Base-by-base conservation (phyloP, 1,140 invertebrate species). In the Chelonus insularis region DNA sequence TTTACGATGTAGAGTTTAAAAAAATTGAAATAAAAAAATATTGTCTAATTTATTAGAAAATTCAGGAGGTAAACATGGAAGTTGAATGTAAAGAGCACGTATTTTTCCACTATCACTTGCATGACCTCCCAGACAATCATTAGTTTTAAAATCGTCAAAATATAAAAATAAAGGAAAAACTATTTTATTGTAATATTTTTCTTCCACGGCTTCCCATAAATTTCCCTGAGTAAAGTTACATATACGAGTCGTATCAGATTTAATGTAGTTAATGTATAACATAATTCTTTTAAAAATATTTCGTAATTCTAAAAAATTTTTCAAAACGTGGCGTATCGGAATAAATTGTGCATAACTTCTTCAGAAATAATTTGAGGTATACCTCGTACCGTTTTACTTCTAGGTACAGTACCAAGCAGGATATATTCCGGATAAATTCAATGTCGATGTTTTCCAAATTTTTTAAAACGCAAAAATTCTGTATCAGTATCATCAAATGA, bases 11-110 rank as follows among this genome's bases (percentile, higher is more conserved):
- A 51, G n/a, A n/a, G 67, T 50, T 25, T 69, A 55, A 63, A 70
- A 70, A 20, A 66, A 29, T 34, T 64, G 56, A 16, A 59, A 34
- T 12, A 68, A n/a, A 54, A 67, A 68, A 29, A 70, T 70, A 54
- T 62, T 67, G 32, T 41, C 18, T 14, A 70, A n/a, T 20, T 36
- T 23, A 8, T 61, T 64, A 8, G 41, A 25, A 3, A 51, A 39
- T 18, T 62, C 39, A 11, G 68, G 68, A 21, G 70, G 68, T 18
- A 71, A 12, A 37, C 60, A 68, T 29, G 63, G 45, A 20, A 71
- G 14, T 6, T 62, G 64, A 29, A 67, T 32, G 50, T 70, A 70
- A 25, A 70, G 62, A 12, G 59, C 65, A 20, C 70, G 68, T 36
- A 69, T 57, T 56, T 70, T 70, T 16, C 39, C 39, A 41, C 69